These are phyloP conservation scores for Rhizomys pruinosus DNA, from an alignment of 2,113 vertebrate species.

Conservation along the genomic window DNA sequence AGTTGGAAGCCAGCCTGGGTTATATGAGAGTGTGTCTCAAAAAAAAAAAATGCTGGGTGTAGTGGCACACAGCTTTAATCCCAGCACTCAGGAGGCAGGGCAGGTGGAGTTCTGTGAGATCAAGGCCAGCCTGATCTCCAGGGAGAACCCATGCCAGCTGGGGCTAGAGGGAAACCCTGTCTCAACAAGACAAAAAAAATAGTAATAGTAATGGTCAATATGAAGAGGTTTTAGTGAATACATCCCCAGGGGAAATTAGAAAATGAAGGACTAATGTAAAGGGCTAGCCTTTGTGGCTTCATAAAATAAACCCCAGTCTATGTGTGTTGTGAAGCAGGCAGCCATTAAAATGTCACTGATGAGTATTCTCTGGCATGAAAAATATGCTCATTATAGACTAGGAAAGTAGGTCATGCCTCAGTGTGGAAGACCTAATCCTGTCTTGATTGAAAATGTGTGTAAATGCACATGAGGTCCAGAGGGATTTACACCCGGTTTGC, in stretches of 20 bases:
- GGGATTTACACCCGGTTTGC: neutral
- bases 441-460: constrained; percentile 31
- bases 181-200: no score
- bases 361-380: neutral
- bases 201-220: no score
- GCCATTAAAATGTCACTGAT: neutral
- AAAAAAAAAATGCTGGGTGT: neutral
- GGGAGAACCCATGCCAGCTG: no score
- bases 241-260: no score
- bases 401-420: constrained; percentile 7
- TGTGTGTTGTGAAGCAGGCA: neutral
- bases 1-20: neutral
- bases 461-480: neutral
- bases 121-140: no score
- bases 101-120: no score
- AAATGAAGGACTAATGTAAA: no score
- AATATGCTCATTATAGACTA: neutral
- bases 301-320: neutral
- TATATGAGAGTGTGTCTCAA: neutral
- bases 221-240: no score
- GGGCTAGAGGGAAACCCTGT: no score
- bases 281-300: neutral
- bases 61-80: no score
- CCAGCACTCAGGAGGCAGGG: no score
- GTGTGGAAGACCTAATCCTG: neutral